Conservation (phyloP, 2,888 invertebrate genomes). For the Bombylius discolor region DNA sequence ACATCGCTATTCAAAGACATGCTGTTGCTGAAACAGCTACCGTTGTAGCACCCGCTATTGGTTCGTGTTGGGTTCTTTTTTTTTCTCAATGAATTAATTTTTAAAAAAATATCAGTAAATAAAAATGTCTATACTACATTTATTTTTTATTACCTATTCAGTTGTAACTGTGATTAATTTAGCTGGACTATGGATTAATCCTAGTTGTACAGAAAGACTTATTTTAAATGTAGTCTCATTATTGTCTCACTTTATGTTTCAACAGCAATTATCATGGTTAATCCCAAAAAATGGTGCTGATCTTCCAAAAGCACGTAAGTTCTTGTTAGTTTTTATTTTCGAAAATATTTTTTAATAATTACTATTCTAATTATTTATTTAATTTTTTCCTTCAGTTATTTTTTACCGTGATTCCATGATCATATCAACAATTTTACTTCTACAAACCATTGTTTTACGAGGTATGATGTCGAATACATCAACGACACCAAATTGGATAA, state of each 20-base stretch:
- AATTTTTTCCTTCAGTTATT: slow-evolving; percentile 14
- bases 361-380: neutral
- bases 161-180: slow-evolving; percentile 46
- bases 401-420: slow-evolving; percentile 17
- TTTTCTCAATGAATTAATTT: neutral
- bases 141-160: slow-evolving; percentile 13
- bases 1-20: slow-evolving; percentile 45
- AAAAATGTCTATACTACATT: too few relatives aligned
- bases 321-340: too few relatives aligned
- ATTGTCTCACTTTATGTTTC: slow-evolving; percentile 46
- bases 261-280: slow-evolving; percentile 46
- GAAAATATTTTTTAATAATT: too few relatives aligned
- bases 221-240: slow-evolving; percentile 45
- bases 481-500: slow-evolving; percentile 12
- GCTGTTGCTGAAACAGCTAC: slow-evolving; percentile 38
- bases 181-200: slow-evolving; percentile 43
- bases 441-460: slow-evolving; percentile 13
- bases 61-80: slow-evolving; percentile 23
- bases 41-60: slow-evolving; percentile 14
- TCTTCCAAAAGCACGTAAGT: slow-evolving; percentile 44
- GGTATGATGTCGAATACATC: slow-evolving; percentile 6
- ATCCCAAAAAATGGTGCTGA: slow-evolving; percentile 47
- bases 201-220: slow-evolving; percentile 44
- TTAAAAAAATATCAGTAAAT: too few relatives aligned
- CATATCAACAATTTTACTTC: slow-evolving; percentile 11